Conservation (phyloP, 2,113 vertebrate species). For the Dicentrarchus labrax region DNA sequence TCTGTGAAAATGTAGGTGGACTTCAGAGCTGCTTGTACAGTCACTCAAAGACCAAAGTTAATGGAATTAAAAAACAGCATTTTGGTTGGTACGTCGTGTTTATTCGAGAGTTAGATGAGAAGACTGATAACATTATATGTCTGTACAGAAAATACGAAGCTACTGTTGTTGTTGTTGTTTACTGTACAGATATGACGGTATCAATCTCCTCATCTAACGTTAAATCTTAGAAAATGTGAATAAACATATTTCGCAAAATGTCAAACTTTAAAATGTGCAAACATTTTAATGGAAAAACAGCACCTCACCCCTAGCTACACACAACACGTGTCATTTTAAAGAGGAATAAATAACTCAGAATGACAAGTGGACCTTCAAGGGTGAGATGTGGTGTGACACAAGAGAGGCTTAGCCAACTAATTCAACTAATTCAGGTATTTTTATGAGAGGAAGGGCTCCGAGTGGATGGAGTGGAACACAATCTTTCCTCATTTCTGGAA, state of each 20-base stretch:
- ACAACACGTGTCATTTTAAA: slow-evolving; percentile 5
- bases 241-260: not conserved
- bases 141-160: too few relatives aligned
- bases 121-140: too few relatives aligned
- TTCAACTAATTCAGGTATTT: slow-evolving; percentile 73
- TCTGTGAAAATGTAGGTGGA: too few relatives aligned
- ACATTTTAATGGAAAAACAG: not conserved
- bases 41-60: too few relatives aligned
- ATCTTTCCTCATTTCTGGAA: slow-evolving; percentile 77
- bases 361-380: slow-evolving; percentile 52
- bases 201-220: not conserved
- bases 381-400: slow-evolving; percentile 60
- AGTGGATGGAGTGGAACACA: slow-evolving; percentile 55
- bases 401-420: slow-evolving; percentile 62
- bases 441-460: slow-evolving; percentile 64
- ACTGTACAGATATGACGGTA: not conserved
- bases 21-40: too few relatives aligned
- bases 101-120: too few relatives aligned
- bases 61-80: too few relatives aligned
- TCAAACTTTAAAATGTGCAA: not conserved
- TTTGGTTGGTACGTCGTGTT: too few relatives aligned
- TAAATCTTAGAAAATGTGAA: not conserved
- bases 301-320: not conserved
- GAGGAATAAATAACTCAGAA: slow-evolving; percentile 34
- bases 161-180: not conserved